phyloP scores from a whole-genome alignment of 2,113 vertebrate species.

The Typhlomys cinereus region DNA sequence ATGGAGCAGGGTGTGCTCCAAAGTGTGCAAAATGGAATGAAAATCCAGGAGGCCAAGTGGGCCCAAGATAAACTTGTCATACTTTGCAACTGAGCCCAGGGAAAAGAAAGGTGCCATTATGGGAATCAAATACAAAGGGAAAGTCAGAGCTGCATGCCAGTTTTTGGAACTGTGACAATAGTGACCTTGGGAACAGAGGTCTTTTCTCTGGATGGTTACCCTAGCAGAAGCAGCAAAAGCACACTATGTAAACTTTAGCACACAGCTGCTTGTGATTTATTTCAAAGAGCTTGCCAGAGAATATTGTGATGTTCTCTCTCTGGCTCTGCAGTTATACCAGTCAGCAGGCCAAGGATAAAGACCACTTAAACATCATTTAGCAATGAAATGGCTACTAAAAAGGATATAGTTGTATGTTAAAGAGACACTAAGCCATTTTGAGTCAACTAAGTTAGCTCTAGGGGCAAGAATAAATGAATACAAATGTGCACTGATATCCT shows the following conservation, averaged over 20 bases:
- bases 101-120: conserved; percentile 45
- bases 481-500: conserved; percentile 50
- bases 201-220: conserved; percentile 1
- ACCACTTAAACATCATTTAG: conserved; percentile 60
- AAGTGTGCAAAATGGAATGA: not conserved
- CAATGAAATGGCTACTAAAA: conserved; percentile 61
- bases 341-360: conserved; percentile 61
- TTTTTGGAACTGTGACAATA: conserved; percentile 37
- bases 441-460: conserved; percentile 60
- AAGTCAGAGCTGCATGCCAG: not conserved
- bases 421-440: conserved; percentile 51
- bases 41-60: not conserved
- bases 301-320: conserved; percentile 49
- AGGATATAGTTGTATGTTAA: conserved; percentile 63
- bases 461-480: conserved; percentile 62
- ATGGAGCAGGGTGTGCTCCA: not conserved
- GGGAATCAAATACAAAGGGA: conserved; percentile 42
- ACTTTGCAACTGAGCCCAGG: conserved; percentile 45
- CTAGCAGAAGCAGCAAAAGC: conserved; percentile 43
- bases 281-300: conserved; percentile 44
- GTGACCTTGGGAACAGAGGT: conserved; percentile 30
- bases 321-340: conserved; percentile 40
- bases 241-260: conserved; percentile 35
- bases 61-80: not conserved
- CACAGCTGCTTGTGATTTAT: conserved; percentile 43